Evolutionary conservation across 2,888 invertebrate species (phyloP).

Genomic region (Drosophila dives): DNA sequence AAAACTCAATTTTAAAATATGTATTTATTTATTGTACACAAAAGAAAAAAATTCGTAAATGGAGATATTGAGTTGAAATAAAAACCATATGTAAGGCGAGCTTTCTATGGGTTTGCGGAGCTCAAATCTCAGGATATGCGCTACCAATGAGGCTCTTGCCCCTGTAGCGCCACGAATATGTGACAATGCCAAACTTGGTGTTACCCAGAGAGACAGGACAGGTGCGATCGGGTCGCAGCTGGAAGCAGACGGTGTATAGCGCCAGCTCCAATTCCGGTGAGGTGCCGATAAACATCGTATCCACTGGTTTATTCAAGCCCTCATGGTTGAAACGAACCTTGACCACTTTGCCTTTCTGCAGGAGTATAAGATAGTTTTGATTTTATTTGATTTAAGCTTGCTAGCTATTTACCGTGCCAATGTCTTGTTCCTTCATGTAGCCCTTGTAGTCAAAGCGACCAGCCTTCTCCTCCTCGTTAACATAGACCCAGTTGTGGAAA

Average conservation of each 20-base stretch:
- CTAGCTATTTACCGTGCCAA: conserved; percentile 88
- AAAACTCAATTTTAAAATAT: conserved; percentile 8
- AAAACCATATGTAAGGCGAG: background rate
- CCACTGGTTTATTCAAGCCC: conserved; percentile 91
- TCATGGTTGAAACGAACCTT: conserved; percentile 90
- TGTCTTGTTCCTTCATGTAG: conserved; percentile 89
- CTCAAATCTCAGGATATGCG: conserved; percentile 91
- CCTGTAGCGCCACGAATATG: conserved; percentile 90
- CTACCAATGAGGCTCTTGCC: conserved; percentile 93
- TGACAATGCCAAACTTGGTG: conserved; percentile 90
- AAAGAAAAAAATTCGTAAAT: conserved; percentile 20
- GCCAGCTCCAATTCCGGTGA: conserved; percentile 97
- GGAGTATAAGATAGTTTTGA: background rate
- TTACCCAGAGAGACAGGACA: conserved; percentile 91
- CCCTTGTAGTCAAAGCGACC: conserved; percentile 92
- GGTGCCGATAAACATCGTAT: conserved; percentile 92
- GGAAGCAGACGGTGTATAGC: conserved; percentile 94
- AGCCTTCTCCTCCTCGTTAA: conserved; percentile 90
- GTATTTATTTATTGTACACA: conserved; percentile 44
- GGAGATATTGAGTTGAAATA: conserved; percentile 14
- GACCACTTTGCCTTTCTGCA: conserved; percentile 90
- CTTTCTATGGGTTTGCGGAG: conserved; percentile 60
- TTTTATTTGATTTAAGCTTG: background rate
- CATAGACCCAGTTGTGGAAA: conserved; percentile 96
- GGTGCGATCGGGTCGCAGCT: conserved; percentile 89